phyloP scores from a whole-genome alignment of 2,888 invertebrate genomes.

The Acleris cristana region DNA sequence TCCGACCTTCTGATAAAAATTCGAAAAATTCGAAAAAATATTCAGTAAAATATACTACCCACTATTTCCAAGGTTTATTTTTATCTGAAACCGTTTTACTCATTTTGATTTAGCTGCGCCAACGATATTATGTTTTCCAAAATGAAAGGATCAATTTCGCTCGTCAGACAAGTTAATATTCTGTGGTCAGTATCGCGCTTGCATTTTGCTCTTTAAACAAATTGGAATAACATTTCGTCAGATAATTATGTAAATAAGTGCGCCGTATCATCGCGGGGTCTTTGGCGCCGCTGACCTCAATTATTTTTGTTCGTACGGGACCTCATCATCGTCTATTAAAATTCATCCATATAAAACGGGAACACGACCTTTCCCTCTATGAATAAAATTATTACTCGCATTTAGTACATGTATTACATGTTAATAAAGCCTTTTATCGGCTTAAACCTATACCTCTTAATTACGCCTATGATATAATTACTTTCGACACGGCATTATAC shows the following conservation, averaged over 20 bases:
- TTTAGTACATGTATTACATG: slow-evolving; percentile 45
- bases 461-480: background rate
- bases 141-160: background rate
- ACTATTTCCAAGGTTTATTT: no score
- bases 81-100: no score
- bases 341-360: slow-evolving; percentile 60
- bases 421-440: slow-evolving; percentile 39
- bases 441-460: background rate
- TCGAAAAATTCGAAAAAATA: no score
- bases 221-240: slow-evolving; percentile 30
- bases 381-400: slow-evolving; percentile 60
- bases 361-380: slow-evolving; percentile 62
- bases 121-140: no score
- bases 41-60: no score
- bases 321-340: slow-evolving; percentile 72
- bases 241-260: slow-evolving; percentile 35
- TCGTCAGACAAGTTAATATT: slow-evolving; percentile 1
- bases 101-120: no score
- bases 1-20: no score
- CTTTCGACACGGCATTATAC: background rate
- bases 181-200: background rate
- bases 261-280: slow-evolving; percentile 32
- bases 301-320: slow-evolving; percentile 59
- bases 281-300: slow-evolving; percentile 55
- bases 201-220: slow-evolving; percentile 13